Evolutionary conservation across 1,140 invertebrate genomes (phyloP).

Genomic region (Drosophila mayri): DNA sequence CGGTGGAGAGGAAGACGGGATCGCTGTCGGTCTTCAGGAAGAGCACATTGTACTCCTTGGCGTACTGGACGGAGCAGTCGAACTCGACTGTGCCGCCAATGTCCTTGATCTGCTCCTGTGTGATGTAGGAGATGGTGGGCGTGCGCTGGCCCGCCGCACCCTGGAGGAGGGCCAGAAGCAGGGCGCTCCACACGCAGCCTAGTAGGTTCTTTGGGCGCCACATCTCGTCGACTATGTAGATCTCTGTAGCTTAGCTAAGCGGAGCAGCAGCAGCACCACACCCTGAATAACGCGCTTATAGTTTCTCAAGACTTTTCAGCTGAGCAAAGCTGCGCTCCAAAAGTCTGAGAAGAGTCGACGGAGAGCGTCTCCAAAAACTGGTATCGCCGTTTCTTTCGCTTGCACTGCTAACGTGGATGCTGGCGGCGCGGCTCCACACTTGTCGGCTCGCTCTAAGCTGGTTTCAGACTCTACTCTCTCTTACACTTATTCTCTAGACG

Average conservation of each 20-base stretch:
- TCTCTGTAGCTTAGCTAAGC: constrained; percentile 24
- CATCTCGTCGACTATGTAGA: constrained; percentile 39
- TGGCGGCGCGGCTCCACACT: constrained; percentile 52
- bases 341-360: constrained; percentile 10
- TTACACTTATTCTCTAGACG: constrained; percentile 36
- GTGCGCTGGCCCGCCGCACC: constrained; percentile 88
- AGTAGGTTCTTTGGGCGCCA: constrained; percentile 39
- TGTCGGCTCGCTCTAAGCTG: constrained; percentile 77
- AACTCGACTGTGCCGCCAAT: constrained; percentile 95
- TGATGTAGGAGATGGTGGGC: constrained; percentile 96
- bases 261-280: constrained; percentile 67
- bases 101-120: constrained; percentile 95
- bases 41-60: constrained; percentile 92
- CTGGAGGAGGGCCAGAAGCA: constrained; percentile 43
- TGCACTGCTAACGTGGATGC: constrained; percentile 65
- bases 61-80: constrained; percentile 95
- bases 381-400: constrained; percentile 66
- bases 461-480: constrained; percentile 53
- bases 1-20: constrained; percentile 88
- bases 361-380: constrained; percentile 49
- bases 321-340: constrained; percentile 50
- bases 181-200: constrained; percentile 34
- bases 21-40: constrained; percentile 90
- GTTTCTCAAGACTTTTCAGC: constrained; percentile 42
- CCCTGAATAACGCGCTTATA: constrained; percentile 51